Conservation (phyloP, 2,888 invertebrate genomes). For the Hypolimnas misippus region DNA sequence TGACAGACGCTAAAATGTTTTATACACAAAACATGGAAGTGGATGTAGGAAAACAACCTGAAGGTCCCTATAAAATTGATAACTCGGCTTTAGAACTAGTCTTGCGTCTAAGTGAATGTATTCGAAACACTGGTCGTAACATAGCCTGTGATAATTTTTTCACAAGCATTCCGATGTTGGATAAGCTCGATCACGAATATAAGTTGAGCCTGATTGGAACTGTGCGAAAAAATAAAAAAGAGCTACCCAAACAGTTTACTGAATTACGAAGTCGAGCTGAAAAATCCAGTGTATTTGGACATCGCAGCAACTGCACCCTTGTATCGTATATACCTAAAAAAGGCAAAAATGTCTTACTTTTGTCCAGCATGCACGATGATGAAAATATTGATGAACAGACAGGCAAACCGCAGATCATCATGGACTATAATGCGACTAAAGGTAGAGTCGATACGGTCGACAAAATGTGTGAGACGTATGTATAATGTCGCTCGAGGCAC, state of each 20-base stretch:
- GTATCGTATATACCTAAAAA: conserved; percentile 42
- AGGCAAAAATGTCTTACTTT: conserved; percentile 37
- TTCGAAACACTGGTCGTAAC: conserved; percentile 28
- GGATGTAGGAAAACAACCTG: conserved; percentile 1
- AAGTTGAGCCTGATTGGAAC: background rate
- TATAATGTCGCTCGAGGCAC: conserved; percentile 34
- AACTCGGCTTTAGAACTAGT: conserved; percentile 25
- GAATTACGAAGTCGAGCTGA: background rate
- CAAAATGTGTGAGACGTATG: conserved; percentile 34
- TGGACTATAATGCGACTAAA: conserved; percentile 36
- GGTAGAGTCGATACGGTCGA: conserved; percentile 40
- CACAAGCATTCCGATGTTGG: conserved; percentile 5
- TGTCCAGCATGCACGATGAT: conserved; percentile 40
- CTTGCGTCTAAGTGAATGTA: conserved; percentile 21
- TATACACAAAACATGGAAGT: conserved; percentile 3
- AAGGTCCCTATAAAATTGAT: conserved; percentile 18
- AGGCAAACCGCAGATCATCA: conserved; percentile 37
- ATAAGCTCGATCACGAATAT: background rate
- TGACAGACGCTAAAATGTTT: conserved; percentile 36
- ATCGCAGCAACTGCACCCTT: conserved; percentile 30
- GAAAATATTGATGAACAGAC: conserved; percentile 31
- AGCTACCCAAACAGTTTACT: conserved; percentile 5
- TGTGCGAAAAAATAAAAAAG: conserved; percentile 10
- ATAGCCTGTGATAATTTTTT: conserved; percentile 13
- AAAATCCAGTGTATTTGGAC: conserved; percentile 11